phyloP scores from a whole-genome alignment of 2,113 vertebrate species.

The Lophochroa leadbeateri region DNA sequence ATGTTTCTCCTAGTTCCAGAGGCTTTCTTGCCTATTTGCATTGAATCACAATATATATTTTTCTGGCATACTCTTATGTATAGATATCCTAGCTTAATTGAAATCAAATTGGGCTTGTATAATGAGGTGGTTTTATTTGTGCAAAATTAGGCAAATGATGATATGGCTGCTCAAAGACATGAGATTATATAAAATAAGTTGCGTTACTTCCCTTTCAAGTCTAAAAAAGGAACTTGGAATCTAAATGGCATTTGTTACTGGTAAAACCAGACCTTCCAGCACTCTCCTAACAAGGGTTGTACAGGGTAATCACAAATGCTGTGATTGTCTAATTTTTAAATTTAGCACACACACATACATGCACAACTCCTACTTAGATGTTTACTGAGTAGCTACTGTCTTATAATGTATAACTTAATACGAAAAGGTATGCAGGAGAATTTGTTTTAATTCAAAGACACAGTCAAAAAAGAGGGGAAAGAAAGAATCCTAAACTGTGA shows the following conservation, averaged over 20 bases:
- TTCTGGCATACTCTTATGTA: background rate
- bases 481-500: fast-evolving
- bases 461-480: background rate
- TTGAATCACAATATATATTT: background rate
- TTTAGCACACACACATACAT: background rate
- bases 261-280: background rate
- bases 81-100: background rate
- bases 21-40: background rate
- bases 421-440: background rate
- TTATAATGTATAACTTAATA: background rate
- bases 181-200: background rate
- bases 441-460: background rate
- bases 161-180: background rate
- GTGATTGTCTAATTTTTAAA: background rate
- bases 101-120: background rate
- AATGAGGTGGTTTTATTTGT: background rate
- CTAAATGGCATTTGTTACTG: background rate
- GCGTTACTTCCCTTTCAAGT: background rate
- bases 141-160: background rate
- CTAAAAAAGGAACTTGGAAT: background rate
- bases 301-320: background rate
- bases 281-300: background rate
- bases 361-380: background rate
- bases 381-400: background rate
- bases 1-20: background rate